A percentile compares a stretch with the other conserved stretches of the same genome.
Conservation (phyloP, 2,888 invertebrate species). For the Zele albiditarsus region DNA sequence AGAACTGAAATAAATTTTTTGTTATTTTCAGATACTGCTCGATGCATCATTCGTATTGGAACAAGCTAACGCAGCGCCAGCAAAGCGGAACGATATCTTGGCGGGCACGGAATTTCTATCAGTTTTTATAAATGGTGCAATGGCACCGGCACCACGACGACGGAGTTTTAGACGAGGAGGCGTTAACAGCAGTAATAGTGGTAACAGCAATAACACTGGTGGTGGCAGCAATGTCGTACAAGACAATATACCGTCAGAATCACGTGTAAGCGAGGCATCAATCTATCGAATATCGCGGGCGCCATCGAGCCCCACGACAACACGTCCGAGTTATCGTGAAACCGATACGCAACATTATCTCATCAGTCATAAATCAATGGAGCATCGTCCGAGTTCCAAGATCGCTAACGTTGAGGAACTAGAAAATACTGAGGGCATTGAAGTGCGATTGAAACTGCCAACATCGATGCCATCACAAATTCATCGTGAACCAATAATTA, state of each 20-base stretch:
- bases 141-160: constrained; percentile 63
- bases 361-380: constrained; percentile 64
- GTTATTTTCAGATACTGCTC: constrained; percentile 64
- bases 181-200: constrained; percentile 5
- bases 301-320: constrained; percentile 56
- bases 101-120: constrained; percentile 73
- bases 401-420: constrained; percentile 60
- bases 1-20: neutral
- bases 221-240: constrained; percentile 53
- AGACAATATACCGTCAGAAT: constrained; percentile 56
- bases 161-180: constrained; percentile 56
- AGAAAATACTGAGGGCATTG: constrained; percentile 51
- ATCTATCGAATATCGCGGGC: constrained; percentile 70
- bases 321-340: constrained; percentile 53
- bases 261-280: constrained; percentile 68
- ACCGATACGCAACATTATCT: constrained; percentile 65
- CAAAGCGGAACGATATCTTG: constrained; percentile 70
- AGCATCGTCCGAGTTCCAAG: constrained; percentile 60
- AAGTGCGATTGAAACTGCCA: constrained; percentile 31
- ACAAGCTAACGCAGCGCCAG: constrained; percentile 57
- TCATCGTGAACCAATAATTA: constrained; percentile 35
- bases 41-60: constrained; percentile 65
- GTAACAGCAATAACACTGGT: neutral
- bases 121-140: constrained; percentile 72
- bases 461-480: constrained; percentile 20